Conservation (phyloP, 2,113 vertebrate species). For the pig (Sus scrofa) region T2T-Sscrofa CM000815.6:99025501-99026000, state of each 20-base stretch:
- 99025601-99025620: too few species aligned
- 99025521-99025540: neutral
- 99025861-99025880: neutral
- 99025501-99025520: slow-evolving; percentile 37
- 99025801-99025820: neutral
- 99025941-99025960: neutral
- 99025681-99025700: neutral
- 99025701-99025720: neutral
- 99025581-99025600: too few species aligned
- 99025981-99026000: neutral
- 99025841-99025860: neutral
- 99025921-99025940: neutral
- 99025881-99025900: neutral
- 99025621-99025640: neutral
- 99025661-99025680: fast-evolving
- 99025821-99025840: neutral
- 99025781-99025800: slow-evolving; percentile 3
- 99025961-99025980: neutral
- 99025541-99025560: slow-evolving; percentile 43
- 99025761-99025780: neutral
- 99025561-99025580: neutral
- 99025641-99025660: neutral
- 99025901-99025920: neutral
- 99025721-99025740: slow-evolving; percentile 1
- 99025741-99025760: neutral